These are phyloP conservation scores for Cataglyphis hispanica DNA, from an alignment of 1,140 invertebrate species.

Conservation along the genomic window DNA sequence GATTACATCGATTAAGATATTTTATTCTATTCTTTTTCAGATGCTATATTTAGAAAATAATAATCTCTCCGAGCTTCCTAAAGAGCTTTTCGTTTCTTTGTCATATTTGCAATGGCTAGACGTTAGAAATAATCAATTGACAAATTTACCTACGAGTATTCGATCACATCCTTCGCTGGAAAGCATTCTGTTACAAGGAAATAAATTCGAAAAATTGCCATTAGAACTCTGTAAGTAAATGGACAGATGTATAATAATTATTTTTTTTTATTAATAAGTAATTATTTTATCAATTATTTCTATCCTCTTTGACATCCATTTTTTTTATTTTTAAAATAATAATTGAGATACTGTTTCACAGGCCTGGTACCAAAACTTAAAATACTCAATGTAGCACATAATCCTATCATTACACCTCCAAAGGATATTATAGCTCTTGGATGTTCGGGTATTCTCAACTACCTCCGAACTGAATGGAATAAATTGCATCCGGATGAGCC, in stretches of 20 bases:
- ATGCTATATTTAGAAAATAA: conserved; percentile 88
- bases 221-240: conserved; percentile 86
- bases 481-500: conserved; percentile 76
- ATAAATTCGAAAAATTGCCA: conserved; percentile 86
- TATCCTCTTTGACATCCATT: background rate
- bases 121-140: conserved; percentile 87
- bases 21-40: conserved; percentile 79
- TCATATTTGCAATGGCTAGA: conserved; percentile 87
- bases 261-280: background rate
- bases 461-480: conserved; percentile 85
- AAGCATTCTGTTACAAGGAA: conserved; percentile 88
- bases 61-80: conserved; percentile 84
- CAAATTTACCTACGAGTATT: conserved; percentile 85
- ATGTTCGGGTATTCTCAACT: conserved; percentile 82
- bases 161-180: conserved; percentile 86
- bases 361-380: conserved; percentile 84
- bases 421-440: conserved; percentile 85
- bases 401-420: conserved; percentile 87
- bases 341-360: conserved; percentile 54
- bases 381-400: conserved; percentile 86
- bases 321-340: background rate
- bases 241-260: background rate
- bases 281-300: background rate
- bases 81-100: conserved; percentile 86
- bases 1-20: conserved; percentile 1